Base-by-base conservation (phyloP, 2,888 invertebrate species). In the Cheilosia impressa region DNA sequence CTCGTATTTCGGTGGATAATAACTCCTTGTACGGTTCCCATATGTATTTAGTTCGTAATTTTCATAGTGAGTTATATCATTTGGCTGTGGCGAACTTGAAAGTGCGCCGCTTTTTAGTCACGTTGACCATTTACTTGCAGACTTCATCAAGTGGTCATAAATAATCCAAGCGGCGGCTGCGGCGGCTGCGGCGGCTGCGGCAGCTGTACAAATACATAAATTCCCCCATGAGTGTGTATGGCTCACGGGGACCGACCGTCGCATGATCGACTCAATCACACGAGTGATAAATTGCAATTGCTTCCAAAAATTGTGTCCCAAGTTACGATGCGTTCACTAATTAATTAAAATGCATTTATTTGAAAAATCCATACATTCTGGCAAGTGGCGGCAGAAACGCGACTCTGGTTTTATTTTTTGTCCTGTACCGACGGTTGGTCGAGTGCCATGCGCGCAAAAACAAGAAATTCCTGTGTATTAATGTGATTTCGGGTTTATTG, bases 321-420 rank as follows among this genome's bases (percentile, higher is more conserved):
- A 63, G 66, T 76, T 85, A 45, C 85, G 85, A 81, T 85, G 85
- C 85, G 76, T 85, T 77, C 68, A 58, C 76, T 81, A 85, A 85
- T 85, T 85, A 85, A 85, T 85, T 81, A 85, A 85, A 85, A 85
- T 81, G 81, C 85, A 85, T 85, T 85, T 85, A 81, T 85, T 85
- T 85, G 77, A 81, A 85, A 85, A 85, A 85, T 85, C 72, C 85
- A 72, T 85, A 73, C 66, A 72, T 72, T 72, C 65, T 65, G 62
- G 66, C 60, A 68, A 85, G 85, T 81, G 77, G 76, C 65, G 65
- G 80, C 65, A 62, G 52, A 63, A 80, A 76, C 47, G 79, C 58
- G 63, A 68, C 24, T 69, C 41, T 53, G 24, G 41, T 75, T 68
- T 5, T 45, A 9, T 45, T 57, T 55, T 62, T 60, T 41, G 22